phyloP scores from a whole-genome alignment of 2,797 vertebrate genomes.

The Dendrocincla tyrannina region DNA sequence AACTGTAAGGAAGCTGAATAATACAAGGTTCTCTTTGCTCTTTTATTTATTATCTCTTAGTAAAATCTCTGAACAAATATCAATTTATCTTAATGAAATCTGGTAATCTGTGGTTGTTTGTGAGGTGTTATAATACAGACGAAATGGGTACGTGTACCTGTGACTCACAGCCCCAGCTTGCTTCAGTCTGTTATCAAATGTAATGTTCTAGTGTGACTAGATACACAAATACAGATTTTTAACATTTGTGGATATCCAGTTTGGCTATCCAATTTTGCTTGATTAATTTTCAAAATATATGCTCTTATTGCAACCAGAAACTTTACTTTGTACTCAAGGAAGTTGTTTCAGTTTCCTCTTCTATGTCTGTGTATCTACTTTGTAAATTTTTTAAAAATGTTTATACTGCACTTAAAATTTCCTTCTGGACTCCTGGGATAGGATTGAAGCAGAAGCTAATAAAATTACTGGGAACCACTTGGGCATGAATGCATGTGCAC shows the following conservation, averaged over 20 bases:
- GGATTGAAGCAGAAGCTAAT: background rate
- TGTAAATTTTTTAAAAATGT: background rate
- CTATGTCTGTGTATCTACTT: background rate
- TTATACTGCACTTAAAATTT: background rate
- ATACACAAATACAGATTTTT: background rate
- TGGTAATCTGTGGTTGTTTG: background rate
- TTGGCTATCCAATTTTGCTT: background rate
- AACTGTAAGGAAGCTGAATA: background rate
- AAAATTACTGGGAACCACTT: background rate
- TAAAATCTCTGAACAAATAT: constrained; percentile 44
- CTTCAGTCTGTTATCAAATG: background rate
- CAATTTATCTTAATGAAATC: constrained; percentile 25
- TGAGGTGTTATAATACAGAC: background rate
- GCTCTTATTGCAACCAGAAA: background rate
- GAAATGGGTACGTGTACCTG: background rate
- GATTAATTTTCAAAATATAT: background rate
- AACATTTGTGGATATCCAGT: background rate
- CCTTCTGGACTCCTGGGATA: background rate
- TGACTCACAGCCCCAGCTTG: background rate
- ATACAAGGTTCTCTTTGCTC: background rate
- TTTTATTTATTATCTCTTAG: constrained; percentile 32
- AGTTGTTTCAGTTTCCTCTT: background rate
- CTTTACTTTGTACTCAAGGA: background rate
- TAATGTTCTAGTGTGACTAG: background rate
- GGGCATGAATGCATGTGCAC: background rate